Evolutionary conservation across 2,113 vertebrate species (phyloP).

Genomic region (Anser brachyrhynchus): DNA sequence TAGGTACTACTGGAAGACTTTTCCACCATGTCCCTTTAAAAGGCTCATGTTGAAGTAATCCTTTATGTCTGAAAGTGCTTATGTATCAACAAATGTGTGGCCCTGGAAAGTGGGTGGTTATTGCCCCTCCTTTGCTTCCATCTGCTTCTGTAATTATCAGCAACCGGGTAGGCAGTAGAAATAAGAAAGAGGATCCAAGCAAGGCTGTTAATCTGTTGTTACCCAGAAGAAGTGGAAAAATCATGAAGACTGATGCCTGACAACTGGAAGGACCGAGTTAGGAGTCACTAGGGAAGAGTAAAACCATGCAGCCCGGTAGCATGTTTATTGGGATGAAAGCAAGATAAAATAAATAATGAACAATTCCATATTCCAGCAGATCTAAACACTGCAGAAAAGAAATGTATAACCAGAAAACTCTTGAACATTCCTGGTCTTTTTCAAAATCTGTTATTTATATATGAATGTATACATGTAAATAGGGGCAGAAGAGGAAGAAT

Average conservation of each 20-base stretch:
- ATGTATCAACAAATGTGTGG: fast-evolving
- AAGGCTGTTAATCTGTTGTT: background rate
- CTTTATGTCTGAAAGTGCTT: background rate
- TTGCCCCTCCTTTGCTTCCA: background rate
- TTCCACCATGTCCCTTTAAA: background rate
- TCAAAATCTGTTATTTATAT: background rate
- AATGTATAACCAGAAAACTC: background rate
- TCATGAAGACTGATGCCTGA: background rate
- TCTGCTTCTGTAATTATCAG: background rate
- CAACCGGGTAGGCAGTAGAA: background rate
- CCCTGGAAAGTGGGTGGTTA: background rate
- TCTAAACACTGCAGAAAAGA: background rate
- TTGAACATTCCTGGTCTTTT: background rate
- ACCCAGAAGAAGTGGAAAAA: background rate
- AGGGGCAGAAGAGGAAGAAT: background rate
- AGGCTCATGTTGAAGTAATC: background rate
- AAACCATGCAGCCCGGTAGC: background rate
- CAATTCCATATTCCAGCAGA: background rate
- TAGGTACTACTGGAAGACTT: background rate
- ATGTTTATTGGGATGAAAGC: background rate
- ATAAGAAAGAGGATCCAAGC: background rate
- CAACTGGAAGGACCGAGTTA: background rate
- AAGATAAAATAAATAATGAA: background rate
- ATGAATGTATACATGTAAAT: background rate
- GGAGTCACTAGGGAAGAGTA: background rate